phyloP scores from a whole-genome alignment of 2,888 invertebrate genomes.

The Acanthopleura granulata region DNA sequence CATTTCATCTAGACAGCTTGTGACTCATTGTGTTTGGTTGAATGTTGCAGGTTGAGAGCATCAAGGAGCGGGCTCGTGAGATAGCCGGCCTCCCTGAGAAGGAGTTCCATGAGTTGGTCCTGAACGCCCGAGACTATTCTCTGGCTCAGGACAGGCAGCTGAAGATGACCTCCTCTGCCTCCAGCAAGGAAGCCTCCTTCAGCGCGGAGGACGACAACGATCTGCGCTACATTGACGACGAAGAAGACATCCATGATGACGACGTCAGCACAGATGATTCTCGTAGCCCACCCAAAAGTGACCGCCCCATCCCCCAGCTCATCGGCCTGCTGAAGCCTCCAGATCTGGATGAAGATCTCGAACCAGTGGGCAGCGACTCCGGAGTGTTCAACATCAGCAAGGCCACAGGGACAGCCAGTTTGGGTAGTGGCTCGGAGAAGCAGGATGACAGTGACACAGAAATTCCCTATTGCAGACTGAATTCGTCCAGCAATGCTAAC shows the following conservation, averaged over 20 bases:
- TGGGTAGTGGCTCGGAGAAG: conserved; percentile 39
- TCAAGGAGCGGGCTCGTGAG: conserved; percentile 51
- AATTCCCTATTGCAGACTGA: not conserved
- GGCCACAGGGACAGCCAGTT: conserved; percentile 38
- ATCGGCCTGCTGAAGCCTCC: not conserved
- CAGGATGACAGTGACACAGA: conserved; percentile 36
- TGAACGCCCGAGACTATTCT: conserved; percentile 52
- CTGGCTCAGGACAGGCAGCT: conserved; percentile 44
- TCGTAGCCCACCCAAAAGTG: not conserved
- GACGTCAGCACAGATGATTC: conserved; percentile 22
- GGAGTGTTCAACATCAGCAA: conserved; percentile 47
- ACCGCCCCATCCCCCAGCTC: not conserved
- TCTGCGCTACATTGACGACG: conserved; percentile 23
- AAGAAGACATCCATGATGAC: conserved; percentile 34
- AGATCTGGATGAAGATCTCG: not conserved
- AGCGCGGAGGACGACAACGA: conserved; percentile 23
- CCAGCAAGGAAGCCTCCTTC: conserved; percentile 19
- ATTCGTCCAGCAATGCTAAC: conserved; percentile 25
- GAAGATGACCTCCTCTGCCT: conserved; percentile 20
- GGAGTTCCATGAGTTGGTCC: conserved; percentile 51
- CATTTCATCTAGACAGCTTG: no score
- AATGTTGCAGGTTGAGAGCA: conserved; percentile 48
- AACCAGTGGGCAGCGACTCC: conserved; percentile 32
- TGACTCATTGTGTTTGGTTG: no score
- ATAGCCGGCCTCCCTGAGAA: conserved; percentile 55